These are phyloP conservation scores for Orchesella flavescens DNA, from an alignment of 2,888 invertebrate species.

Conservation along the genomic window DNA sequence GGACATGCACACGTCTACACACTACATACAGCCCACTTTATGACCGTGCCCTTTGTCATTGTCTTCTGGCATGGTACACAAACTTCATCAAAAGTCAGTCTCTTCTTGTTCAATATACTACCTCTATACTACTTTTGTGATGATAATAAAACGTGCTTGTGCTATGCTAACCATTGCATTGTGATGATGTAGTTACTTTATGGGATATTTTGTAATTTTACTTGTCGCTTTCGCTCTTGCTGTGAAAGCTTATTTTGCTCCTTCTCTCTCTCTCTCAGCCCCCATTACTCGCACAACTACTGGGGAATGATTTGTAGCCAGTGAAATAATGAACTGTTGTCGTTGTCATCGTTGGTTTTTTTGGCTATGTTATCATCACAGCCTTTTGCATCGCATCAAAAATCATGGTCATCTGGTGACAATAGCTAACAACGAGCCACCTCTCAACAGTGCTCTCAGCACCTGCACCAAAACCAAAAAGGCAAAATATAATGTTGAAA, in stretches of 20 bases:
- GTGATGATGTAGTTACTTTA: constrained; percentile 10
- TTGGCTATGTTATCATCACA: constrained; percentile 45
- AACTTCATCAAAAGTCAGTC: constrained; percentile 25
- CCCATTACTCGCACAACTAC: constrained; percentile 35
- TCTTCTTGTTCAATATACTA: no score
- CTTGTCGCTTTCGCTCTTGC: constrained; percentile 36
- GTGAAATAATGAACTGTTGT: constrained; percentile 64
- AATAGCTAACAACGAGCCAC: constrained; percentile 58
- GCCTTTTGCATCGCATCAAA: constrained; percentile 52
- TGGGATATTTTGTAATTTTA: constrained; percentile 23
- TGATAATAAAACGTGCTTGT: constrained; percentile 55
- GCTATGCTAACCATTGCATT: constrained; percentile 28
- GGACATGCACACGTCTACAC: not conserved
- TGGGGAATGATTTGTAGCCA: constrained; percentile 59
- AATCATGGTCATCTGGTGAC: constrained; percentile 65
- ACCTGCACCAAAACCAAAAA: constrained; percentile 66
- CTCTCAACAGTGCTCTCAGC: constrained; percentile 69
- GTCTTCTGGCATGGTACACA: constrained; percentile 40
- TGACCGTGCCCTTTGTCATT: constrained; percentile 59
- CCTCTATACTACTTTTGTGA: no score
- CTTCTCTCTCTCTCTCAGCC: constrained; percentile 5
- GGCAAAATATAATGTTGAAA: constrained; percentile 35
- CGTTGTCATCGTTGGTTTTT: constrained; percentile 57
- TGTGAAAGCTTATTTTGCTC: constrained; percentile 45
- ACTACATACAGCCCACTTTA: constrained; percentile 37